Evolutionary conservation across 1,140 invertebrate species (phyloP).

Genomic region (Nylanderia fulva): DNA sequence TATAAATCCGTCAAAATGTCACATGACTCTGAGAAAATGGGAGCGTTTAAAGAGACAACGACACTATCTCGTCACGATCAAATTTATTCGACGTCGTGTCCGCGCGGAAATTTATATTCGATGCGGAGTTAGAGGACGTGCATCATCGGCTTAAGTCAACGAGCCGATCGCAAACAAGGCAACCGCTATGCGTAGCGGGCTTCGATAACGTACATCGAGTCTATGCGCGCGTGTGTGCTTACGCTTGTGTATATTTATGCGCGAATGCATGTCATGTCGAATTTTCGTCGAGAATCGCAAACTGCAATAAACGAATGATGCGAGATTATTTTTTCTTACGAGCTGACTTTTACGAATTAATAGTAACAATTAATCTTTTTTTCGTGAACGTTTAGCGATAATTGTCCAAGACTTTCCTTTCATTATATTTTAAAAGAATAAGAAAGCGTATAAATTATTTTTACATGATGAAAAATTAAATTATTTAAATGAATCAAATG

Average conservation of each 20-base stretch:
- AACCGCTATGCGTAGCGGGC: conserved; percentile 37
- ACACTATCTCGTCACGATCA: conserved; percentile 67
- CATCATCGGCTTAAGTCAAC: conserved; percentile 73
- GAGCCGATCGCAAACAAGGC: conserved; percentile 69
- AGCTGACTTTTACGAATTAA: neutral
- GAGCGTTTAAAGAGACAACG: conserved; percentile 21
- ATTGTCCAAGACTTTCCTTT: neutral
- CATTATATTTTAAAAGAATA: neutral
- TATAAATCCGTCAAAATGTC: neutral
- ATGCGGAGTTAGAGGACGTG: conserved; percentile 62
- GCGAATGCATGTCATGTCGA: conserved; percentile 33
- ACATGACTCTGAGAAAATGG: neutral
- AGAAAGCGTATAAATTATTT: neutral
- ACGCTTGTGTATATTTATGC: conserved; percentile 22
- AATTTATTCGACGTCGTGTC: conserved; percentile 69
- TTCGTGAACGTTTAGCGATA: neutral
- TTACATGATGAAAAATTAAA: conserved; percentile 13
- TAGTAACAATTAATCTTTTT: neutral
- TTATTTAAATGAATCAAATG: conserved; percentile 3
- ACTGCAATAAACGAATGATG: neutral
- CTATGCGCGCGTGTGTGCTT: conserved; percentile 45
- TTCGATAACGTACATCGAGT: conserved; percentile 52
- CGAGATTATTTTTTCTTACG: neutral
- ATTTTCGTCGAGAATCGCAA: neutral
- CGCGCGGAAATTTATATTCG: conserved; percentile 67